Evolutionary conservation across 1,140 invertebrate genomes (phyloP).

Genomic region (Pachyrhynchus sulphureomaculatus): DNA sequence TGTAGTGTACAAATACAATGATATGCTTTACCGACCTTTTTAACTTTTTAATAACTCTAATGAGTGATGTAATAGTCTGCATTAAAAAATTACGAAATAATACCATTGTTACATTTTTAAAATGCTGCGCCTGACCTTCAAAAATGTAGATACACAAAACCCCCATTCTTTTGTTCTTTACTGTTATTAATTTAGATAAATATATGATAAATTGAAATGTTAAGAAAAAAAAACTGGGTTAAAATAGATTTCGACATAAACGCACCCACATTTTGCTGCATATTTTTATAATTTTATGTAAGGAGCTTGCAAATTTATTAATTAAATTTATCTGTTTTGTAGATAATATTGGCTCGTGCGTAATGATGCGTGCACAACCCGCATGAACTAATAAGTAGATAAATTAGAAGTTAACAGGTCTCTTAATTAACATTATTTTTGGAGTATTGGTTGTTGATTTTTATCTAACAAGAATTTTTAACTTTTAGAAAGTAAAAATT

Average conservation of each 20-base stretch:
- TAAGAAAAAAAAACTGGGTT: no score
- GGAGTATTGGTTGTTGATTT: no score
- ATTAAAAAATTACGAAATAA: constrained; percentile 3
- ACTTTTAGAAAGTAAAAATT: no score
- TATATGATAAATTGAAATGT: background rate
- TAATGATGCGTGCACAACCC: no score
- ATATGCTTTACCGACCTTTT: constrained; percentile 20
- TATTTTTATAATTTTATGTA: no score
- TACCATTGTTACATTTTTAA: constrained; percentile 18
- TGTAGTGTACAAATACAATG: constrained; percentile 15
- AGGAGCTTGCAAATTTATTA: no score
- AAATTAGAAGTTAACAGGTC: no score
- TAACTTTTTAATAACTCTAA: constrained; percentile 14
- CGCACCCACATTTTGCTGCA: background rate
- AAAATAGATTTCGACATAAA: background rate
- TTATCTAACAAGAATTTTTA: no score
- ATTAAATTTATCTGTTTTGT: no score
- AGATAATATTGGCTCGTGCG: no score
- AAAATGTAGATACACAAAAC: background rate
- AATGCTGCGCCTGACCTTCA: background rate
- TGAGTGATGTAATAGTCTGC: constrained; percentile 1
- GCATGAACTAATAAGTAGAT: no score
- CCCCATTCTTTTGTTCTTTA: background rate
- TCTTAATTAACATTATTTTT: no score
- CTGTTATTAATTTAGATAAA: background rate